Base-by-base conservation (phyloP, 1,140 invertebrate species). In the Drosophila bocqueti region DNA sequence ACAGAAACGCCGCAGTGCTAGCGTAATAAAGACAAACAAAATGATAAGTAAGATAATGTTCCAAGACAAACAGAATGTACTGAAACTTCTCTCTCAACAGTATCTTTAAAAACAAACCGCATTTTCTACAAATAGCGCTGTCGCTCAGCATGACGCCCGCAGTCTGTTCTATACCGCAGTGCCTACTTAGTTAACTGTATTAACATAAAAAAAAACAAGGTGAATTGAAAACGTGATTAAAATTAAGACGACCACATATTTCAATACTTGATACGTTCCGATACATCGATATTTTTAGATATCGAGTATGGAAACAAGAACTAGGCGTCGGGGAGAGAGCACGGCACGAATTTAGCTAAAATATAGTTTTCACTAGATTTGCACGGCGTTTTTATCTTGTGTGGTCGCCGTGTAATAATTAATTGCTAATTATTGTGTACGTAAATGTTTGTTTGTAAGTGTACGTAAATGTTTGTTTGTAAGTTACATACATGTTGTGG, bases 11-110 rank as follows among this genome's bases (percentile, higher is more conserved):
- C 79, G 83, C 83, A 85, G 75, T 85, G 75, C 50, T 67, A 82
- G 55, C 81, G 81, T 84, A 84, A 84, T 72, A 60, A 66, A 78
- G 38, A 43, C 73, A 84, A 84, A 84, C 76, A 84, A 61, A 38
- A 59, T 62, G 72, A 64, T 60, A 77, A 79, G 43, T 66, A 61
- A 45, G 79, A 82, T 79, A 72, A 86, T 63, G 24, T 38, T 55
- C 50, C 50, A 57, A 67, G 58, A 59, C 68, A 78, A 85, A 78
- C 71, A 75, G 49, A 73, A 34, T 64, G 36, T 21, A 61, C 63
- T 47, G 24, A 15, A 63, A 78, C 49, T 58, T 24, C 24, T 57
- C 36, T 72, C 34, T 24, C 29, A 18, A 13, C 18, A 18, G 29
- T 36, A 34, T 45, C 45, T 52, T 57, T 63, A 3, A 52, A 52